Base-by-base conservation (phyloP, 2,113 vertebrate genomes). In the Blennius ocellaris region DNA sequence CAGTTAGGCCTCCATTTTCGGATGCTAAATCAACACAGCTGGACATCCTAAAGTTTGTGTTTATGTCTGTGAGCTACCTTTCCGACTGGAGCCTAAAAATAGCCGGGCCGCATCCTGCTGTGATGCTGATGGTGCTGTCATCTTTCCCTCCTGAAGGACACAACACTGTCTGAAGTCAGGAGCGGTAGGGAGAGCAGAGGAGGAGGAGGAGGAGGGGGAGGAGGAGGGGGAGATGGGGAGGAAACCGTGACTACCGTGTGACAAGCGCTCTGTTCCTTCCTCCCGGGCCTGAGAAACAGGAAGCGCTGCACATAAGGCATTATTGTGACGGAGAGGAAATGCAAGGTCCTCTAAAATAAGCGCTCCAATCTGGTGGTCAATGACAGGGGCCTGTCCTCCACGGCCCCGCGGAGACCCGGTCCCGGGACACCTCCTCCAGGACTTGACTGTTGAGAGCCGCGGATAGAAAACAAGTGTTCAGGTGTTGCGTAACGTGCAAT, bases 311-410 rank as follows among this genome's bases (percentile, higher is more conserved):
- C 85, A 90, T 88, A 88, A 91, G 90, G 91, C 90, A 91, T 94
- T 94, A 94, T 94, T 94, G 93, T 94, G 93, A 93, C 92, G 88
- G 90, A 90, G 84, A 91, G 93, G 93, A 94, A 94, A 94, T 92
- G 92, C 93, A 92, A 87, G 87, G 90, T 89, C 90, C 89, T 91
- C 90, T 93, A 92, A 92, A 92, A 87, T 90, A 90, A 90, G 90
- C 89, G 81, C 81, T 78, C 80, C 80, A 86, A 89, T 89, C 89
- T 89, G 89, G 82, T 89, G 84, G 86, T 91, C 90, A 92, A 81
- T 90, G 90, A 90, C 89, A 92, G 82, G 63, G 69, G 85, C 65
- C 69, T 77, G 78, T 89, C 87, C 81, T 88, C 84, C 80, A 79
- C 21, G 52, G 80, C 69, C 87, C 87, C 72, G 73, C 48, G 62